These are phyloP conservation scores for Conomelus anceps DNA, from an alignment of 2,888 invertebrate species.

Conservation along the genomic window DNA sequence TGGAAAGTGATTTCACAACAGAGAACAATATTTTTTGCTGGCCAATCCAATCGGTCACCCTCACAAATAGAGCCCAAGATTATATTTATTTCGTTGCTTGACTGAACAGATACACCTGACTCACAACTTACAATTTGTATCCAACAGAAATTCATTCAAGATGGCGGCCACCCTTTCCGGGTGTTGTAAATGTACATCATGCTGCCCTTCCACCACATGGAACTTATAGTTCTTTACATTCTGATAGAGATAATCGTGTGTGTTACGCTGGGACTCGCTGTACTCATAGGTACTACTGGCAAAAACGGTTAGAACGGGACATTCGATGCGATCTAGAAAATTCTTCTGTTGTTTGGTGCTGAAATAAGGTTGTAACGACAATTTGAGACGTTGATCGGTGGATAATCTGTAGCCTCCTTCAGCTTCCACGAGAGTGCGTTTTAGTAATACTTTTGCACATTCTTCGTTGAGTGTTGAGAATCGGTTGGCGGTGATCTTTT, in stretches of 20 bases:
- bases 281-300: slow-evolving; percentile 22
- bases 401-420: slow-evolving; percentile 34
- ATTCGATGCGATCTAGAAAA: slow-evolving; percentile 28
- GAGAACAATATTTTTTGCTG: too few relatives aligned
- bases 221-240: slow-evolving; percentile 23
- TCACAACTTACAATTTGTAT: neutral
- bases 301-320: slow-evolving; percentile 31
- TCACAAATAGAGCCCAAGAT: too few relatives aligned
- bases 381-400: slow-evolving; percentile 38
- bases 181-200: slow-evolving; percentile 34
- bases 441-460: slow-evolving; percentile 32
- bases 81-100: too few relatives aligned
- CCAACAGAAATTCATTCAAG: slow-evolving; percentile 18
- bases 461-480: slow-evolving; percentile 31
- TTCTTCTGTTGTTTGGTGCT: slow-evolving; percentile 31
- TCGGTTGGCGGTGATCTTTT: slow-evolving; percentile 29
- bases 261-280: slow-evolving; percentile 9
- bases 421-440: slow-evolving; percentile 28
- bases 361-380: slow-evolving; percentile 26
- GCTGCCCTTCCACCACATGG: slow-evolving; percentile 33
- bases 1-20: too few relatives aligned
- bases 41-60: too few relatives aligned
- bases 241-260: slow-evolving; percentile 15
- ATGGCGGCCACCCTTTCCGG: slow-evolving; percentile 31
- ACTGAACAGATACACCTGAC: too few relatives aligned